phyloP scores from a whole-genome alignment of 2,797 vertebrate species.

The Falco peregrinus region DNA sequence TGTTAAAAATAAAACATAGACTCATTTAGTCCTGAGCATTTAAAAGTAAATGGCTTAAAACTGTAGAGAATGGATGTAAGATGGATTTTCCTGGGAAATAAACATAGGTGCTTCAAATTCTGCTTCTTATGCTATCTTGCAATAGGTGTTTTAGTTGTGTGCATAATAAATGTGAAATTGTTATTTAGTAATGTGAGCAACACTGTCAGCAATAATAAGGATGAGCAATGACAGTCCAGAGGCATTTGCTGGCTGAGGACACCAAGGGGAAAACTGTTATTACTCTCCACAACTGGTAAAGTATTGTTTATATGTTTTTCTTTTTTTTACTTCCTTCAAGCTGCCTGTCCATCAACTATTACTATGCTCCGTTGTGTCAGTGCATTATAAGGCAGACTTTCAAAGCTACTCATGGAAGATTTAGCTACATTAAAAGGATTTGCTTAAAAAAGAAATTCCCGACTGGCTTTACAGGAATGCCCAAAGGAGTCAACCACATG shows the following conservation, averaged over 20 bases:
- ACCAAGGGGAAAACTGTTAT: neutral
- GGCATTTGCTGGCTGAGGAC: neutral
- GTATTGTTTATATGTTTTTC: neutral
- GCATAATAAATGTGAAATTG: neutral
- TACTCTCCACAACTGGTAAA: neutral
- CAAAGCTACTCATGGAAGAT: neutral
- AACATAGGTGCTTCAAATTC: neutral
- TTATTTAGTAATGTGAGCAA: neutral
- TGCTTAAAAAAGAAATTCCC: neutral
- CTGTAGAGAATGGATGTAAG: neutral
- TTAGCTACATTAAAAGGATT: neutral
- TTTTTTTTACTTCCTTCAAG: neutral
- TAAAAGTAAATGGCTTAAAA: neutral
- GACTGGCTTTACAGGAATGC: neutral
- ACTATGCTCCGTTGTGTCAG: neutral
- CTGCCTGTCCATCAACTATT: neutral
- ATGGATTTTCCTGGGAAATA: neutral
- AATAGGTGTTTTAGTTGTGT: neutral
- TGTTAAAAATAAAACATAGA: constrained; percentile 18
- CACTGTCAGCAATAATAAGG: neutral
- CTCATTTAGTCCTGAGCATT: neutral
- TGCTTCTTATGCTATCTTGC: neutral
- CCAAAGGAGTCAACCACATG: neutral
- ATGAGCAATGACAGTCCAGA: neutral
- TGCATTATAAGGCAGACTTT: neutral